These are phyloP conservation scores for Tetrao urogallus DNA, from an alignment of 2,113 vertebrate genomes.

Conservation along the genomic window DNA sequence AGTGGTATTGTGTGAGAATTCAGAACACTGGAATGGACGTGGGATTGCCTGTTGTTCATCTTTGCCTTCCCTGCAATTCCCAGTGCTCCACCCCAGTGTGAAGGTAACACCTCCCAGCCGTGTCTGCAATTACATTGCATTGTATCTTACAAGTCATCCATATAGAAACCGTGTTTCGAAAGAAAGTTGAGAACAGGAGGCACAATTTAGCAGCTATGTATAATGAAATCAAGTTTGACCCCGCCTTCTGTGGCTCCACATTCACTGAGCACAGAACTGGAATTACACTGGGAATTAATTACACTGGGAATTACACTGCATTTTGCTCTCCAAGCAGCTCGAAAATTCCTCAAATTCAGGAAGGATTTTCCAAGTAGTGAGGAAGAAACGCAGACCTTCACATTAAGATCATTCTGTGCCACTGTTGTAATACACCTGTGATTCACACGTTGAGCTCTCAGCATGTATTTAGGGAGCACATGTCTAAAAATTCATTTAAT, in stretches of 20 bases:
- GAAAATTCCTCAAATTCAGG: not conserved
- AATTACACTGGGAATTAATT: too few species aligned
- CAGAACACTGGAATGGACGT: not conserved
- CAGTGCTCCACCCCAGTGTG: not conserved
- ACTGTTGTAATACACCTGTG: not conserved
- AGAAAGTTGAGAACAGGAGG: not conserved
- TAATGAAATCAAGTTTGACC: not conserved
- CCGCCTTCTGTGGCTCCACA: not conserved
- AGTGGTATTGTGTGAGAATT: not conserved
- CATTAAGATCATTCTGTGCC: not conserved
- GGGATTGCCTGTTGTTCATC: not conserved
- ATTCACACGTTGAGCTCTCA: not conserved
- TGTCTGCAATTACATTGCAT: not conserved
- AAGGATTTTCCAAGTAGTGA: not conserved
- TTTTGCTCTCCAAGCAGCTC: not conserved
- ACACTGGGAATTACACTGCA: not conserved
- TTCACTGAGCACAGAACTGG: not conserved
- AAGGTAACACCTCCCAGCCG: not conserved
- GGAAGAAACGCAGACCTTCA: not conserved
- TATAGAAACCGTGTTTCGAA: not conserved
- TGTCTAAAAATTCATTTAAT: slow-evolving; percentile 5
- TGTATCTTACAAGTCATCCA: not conserved
- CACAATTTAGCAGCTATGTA: not conserved
- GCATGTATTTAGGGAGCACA: not conserved
- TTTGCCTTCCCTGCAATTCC: not conserved